phyloP scores from a whole-genome alignment of 2,113 vertebrate genomes.

The Callionymus lyra region DNA sequence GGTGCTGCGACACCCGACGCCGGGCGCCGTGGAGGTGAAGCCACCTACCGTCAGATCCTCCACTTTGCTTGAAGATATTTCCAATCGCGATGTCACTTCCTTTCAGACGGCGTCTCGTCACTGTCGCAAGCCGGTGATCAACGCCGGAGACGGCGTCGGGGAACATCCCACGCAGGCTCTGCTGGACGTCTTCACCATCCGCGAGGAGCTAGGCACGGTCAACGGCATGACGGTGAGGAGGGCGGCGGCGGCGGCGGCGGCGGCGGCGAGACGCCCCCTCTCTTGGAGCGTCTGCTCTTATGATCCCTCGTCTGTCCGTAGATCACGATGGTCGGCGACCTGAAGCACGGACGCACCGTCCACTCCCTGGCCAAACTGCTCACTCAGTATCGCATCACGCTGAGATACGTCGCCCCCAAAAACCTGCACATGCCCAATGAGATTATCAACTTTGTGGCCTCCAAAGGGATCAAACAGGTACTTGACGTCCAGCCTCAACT shows the following conservation, averaged over 20 bases:
- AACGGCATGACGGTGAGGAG: slow-evolving; percentile 91
- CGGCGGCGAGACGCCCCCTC: neutral
- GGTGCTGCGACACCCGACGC: slow-evolving; percentile 85
- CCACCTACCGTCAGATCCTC: no score
- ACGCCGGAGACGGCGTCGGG: slow-evolving; percentile 89
- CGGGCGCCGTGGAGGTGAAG: slow-evolving; percentile 85
- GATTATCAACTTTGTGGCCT: slow-evolving; percentile 82
- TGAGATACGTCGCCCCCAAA: slow-evolving; percentile 86
- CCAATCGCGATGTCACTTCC: no score
- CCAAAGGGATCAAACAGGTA: slow-evolving; percentile 90
- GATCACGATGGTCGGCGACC: slow-evolving; percentile 96
- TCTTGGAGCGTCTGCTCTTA: neutral
- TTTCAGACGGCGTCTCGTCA: slow-evolving; percentile 79
- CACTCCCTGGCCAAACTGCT: slow-evolving; percentile 91
- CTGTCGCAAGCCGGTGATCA: slow-evolving; percentile 89
- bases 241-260: neutral
- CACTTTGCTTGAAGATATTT: no score
- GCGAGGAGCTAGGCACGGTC: slow-evolving; percentile 95
- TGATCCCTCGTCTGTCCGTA: slow-evolving; percentile 25
- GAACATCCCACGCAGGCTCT: slow-evolving; percentile 93
- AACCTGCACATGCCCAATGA: slow-evolving; percentile 81
- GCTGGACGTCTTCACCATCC: slow-evolving; percentile 94
- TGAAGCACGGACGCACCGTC: slow-evolving; percentile 94
- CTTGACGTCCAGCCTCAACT: no score
- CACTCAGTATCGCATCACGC: slow-evolving; percentile 86